Base-by-base conservation (phyloP, 64 coral and sea anemone genomes). In the Astreopora myriophthalma region DNA sequence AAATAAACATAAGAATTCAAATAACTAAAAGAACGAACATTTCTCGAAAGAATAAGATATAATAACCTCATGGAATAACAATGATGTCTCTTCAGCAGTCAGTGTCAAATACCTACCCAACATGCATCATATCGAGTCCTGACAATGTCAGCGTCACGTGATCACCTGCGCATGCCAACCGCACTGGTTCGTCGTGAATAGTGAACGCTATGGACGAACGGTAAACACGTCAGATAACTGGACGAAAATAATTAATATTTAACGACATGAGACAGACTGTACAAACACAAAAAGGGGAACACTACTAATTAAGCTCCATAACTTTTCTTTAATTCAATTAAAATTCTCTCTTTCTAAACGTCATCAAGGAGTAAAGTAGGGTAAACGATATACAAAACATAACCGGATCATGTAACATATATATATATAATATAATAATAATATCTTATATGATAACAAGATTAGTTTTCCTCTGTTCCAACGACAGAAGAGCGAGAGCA, bases 81-180 rank as follows among this genome's bases (percentile, higher is more conserved):
- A n/a, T n/a, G n/a, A n/a, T n/a, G n/a, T n/a, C n/a, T n/a, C n/a
- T n/a, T n/a, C n/a, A n/a, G n/a, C n/a, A n/a, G n/a, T n/a, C n/a
- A n/a, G n/a, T n/a, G n/a, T n/a, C 35, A 38, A 51, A 57, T 20
- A 86, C 86, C 63, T 88, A 98, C 96, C 93, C 94, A 75, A 98
- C 77, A 93, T 98, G 94, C 90, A 95, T 95, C 87, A 92, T 92
- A 69, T 95, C 96, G 14, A 98, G 38, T 19, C 96, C 96, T 12
- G 90, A 74, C 17, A 98, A 29, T 3, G 86, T 87, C 19, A 93
- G 39, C 12, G 86, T 95, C 74, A 95, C 86, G 75, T 98, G 96
- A 93, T 98, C 96, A 12, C 96, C 96, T 4, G 96, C 96, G 74
- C 90, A 95, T 86, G 90, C 96, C 58, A 94, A 98, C 35, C 79